Conservation (phyloP, 2,888 invertebrate genomes). For the Pomacea canaliculata region DNA sequence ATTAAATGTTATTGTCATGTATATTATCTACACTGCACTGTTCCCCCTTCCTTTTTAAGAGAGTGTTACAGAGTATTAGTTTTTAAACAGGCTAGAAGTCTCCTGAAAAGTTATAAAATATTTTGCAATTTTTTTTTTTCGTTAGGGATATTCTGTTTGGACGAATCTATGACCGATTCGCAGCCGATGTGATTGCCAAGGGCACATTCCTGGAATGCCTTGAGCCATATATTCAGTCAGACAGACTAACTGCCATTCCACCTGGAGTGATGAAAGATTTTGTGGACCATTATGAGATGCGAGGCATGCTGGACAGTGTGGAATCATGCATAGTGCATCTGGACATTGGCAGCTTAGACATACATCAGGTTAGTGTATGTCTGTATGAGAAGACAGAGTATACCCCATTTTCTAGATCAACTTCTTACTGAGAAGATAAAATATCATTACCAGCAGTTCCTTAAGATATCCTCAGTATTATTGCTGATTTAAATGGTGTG, state of each 20-base stretch:
- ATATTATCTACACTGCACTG: too few species aligned
- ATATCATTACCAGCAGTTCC: too few species aligned
- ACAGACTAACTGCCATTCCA: conserved; percentile 75
- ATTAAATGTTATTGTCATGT: too few species aligned
- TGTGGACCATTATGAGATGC: conserved; percentile 78
- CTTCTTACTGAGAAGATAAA: too few species aligned
- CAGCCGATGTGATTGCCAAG: conserved; percentile 75
- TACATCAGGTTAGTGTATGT: conserved; percentile 76
- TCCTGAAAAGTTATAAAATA: too few species aligned
- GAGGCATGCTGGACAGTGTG: conserved; percentile 76
- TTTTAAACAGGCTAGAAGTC: not conserved
- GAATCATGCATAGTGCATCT: conserved; percentile 81
- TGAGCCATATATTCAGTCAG: conserved; percentile 79
- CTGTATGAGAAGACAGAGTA: not conserved
- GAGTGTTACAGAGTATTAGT: not conserved
- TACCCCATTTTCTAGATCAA: not conserved
- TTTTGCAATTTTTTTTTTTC: conserved; percentile 9
- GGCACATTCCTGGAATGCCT: conserved; percentile 79
- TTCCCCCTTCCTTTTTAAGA: too few species aligned
- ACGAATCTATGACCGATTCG: conserved; percentile 77
- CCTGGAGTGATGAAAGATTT: conserved; percentile 82
- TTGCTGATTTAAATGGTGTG: too few species aligned
- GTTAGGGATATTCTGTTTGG: conserved; percentile 70
- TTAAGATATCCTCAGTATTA: too few species aligned
- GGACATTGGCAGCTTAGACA: conserved; percentile 81